Base-by-base conservation (phyloP, 2,113 vertebrate species). In the sheep (Ovis aries) region DNA sequence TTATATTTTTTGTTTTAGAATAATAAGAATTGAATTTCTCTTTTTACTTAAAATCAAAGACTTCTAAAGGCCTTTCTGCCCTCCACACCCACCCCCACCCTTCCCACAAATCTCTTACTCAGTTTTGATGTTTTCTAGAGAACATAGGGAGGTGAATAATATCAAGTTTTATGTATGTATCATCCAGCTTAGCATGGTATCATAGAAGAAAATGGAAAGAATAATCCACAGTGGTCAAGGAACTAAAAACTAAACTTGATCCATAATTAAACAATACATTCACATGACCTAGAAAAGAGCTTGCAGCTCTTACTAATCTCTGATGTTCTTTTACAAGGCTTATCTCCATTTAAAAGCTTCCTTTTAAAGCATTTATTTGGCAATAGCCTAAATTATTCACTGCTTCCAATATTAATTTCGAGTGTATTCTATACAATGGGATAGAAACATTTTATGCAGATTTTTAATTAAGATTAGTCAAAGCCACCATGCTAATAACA, bases 251-350 rank as follows among this genome's bases (percentile, higher is more conserved):
- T 96, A 83, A 98, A 97, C 93, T 97, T 97, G 90, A 98, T 98
- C 97, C 53, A 86, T 97, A 98, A 98, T 98, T 98, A 98, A 98
- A 97, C 90, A 98, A 85, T 95, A 81, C 3, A 88, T 95, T 92
- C 55, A 74, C 36, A 40, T 33, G 23, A 71, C 52, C 94, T 52
- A 98, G 60, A 80, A 96, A 98, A 98, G 95, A 89, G 50, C 64
- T 91, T 80, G 9, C 25, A 59, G 86, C 27, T 84, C 82, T 98
- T 19, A 50, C 50, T 96, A 15, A 53, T 95, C 64, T 98, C 95
- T 97, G 96, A 97, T 94, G 64, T 97, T 97, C 93, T 95, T 98
- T 97, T 78, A 43, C 48, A 98, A 97, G 87, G 50, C 80, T 96
- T 77, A 96, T 97, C 96, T 98, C 96, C 50, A 88, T 97, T 98